Evolutionary conservation across 2,797 vertebrate genomes (phyloP).

Genomic region (Sphenodon punctatus): DNA sequence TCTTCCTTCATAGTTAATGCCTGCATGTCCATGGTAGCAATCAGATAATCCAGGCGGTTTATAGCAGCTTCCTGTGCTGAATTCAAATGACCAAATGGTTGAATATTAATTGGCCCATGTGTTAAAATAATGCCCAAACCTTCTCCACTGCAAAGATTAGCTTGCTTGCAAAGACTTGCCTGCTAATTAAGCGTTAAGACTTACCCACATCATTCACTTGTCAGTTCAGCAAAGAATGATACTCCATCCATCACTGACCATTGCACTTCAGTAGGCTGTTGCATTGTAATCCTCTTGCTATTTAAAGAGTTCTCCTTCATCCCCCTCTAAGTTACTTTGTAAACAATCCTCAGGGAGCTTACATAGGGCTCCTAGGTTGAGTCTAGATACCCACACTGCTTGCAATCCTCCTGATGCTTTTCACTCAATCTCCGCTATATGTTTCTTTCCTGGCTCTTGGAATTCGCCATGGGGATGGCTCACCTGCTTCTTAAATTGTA

Average conservation of each 20-base stretch:
- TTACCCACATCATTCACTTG: conserved; percentile 11
- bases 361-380: not conserved
- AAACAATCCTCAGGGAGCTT: conserved; percentile 36
- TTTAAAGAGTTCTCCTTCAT: conserved; percentile 22
- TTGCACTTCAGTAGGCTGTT: not conserved
- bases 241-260: conserved; percentile 27
- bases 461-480: not conserved
- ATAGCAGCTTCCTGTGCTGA: not conserved
- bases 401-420: conserved; percentile 19
- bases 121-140: not conserved
- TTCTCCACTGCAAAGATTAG: not conserved
- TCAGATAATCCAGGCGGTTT: not conserved
- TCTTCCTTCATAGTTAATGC: accelerated
- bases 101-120: not conserved
- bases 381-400: conserved; percentile 17
- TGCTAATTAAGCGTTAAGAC: not conserved
- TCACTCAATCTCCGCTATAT: not conserved
- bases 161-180: conserved; percentile 6
- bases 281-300: conserved; percentile 8
- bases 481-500: not conserved
- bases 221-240: conserved; percentile 24
- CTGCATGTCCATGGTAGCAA: not conserved
- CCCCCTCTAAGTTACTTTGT: conserved; percentile 35
- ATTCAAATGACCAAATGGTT: not conserved
- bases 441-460: not conserved